phyloP scores from a whole-genome alignment of 1,140 invertebrate species.

The Euwallacea similis region DNA sequence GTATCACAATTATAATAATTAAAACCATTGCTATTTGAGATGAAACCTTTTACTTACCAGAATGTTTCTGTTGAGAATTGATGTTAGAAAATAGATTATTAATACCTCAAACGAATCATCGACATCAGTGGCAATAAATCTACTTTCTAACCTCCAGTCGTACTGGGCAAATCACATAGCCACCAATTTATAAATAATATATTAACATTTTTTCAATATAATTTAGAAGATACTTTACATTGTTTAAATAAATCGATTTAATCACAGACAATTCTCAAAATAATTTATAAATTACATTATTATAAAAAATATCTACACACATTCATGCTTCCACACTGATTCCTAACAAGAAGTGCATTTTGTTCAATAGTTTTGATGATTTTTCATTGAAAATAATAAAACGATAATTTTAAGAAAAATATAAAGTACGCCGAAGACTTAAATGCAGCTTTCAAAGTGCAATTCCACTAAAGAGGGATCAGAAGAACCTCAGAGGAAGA shows the following conservation, averaged over 20 bases:
- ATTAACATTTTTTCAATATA: constrained; percentile 6
- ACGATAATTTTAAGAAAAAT: too few relatives aligned
- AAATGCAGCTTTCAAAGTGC: too few relatives aligned
- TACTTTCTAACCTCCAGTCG: neutral
- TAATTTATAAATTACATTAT: constrained; percentile 2
- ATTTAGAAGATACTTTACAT: constrained; percentile 6
- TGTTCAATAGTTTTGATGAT: too few relatives aligned
- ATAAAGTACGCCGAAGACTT: too few relatives aligned
- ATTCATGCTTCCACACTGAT: neutral
- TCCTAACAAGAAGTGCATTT: too few relatives aligned
- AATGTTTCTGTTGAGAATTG: neutral
- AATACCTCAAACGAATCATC: neutral
- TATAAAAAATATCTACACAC: constrained; percentile 7
- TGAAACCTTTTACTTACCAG: constrained; percentile 9
- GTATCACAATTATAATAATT: constrained; percentile 1
- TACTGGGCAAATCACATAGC: constrained; percentile 4
- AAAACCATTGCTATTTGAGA: neutral
- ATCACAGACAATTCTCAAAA: constrained; percentile 10
- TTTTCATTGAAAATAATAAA: too few relatives aligned
- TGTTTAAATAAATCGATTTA: constrained; percentile 4
- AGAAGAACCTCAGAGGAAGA: too few relatives aligned
- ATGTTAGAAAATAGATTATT: constrained; percentile 1
- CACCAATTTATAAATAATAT: constrained; percentile 4
- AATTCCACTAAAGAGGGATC: too few relatives aligned
- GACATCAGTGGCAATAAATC: neutral